Conservation (phyloP, 1,140 invertebrate genomes). For the Drosophila oshimai region DNA sequence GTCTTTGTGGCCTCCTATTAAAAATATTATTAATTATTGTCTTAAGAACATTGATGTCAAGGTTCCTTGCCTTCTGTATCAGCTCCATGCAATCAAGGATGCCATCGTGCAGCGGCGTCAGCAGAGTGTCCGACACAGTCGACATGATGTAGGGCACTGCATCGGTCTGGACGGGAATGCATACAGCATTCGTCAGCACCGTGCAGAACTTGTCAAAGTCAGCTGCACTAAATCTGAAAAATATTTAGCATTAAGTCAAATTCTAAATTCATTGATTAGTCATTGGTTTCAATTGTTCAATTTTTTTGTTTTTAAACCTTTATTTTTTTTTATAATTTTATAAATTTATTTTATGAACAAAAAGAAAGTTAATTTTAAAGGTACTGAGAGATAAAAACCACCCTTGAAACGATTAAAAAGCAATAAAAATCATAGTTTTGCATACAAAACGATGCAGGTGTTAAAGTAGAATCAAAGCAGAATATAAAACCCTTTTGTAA, state of each 20-base stretch:
- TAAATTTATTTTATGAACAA: too few species aligned
- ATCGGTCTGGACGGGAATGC: conserved; percentile 92
- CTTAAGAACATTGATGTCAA: accelerated
- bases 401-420: too few species aligned
- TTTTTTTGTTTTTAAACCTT: too few species aligned
- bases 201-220: conserved; percentile 92
- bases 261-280: neutral
- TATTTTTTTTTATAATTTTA: too few species aligned
- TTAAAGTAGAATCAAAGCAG: too few species aligned
- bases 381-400: too few species aligned
- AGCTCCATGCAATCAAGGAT: conserved; percentile 91
- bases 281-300: too few species aligned
- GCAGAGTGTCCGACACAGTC: conserved; percentile 88
- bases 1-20: conserved; percentile 86
- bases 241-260: neutral
- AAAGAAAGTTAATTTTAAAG: too few species aligned
- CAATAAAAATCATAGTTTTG: too few species aligned
- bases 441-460: too few species aligned
- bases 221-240: conserved; percentile 86
- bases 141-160: conserved; percentile 91
- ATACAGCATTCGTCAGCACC: conserved; percentile 90
- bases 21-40: neutral
- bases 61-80: conserved; percentile 85
- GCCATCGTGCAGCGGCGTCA: conserved; percentile 93
- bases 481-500: too few species aligned